Conservation (phyloP, 2,113 vertebrate species). For the Sorex araneus region DNA sequence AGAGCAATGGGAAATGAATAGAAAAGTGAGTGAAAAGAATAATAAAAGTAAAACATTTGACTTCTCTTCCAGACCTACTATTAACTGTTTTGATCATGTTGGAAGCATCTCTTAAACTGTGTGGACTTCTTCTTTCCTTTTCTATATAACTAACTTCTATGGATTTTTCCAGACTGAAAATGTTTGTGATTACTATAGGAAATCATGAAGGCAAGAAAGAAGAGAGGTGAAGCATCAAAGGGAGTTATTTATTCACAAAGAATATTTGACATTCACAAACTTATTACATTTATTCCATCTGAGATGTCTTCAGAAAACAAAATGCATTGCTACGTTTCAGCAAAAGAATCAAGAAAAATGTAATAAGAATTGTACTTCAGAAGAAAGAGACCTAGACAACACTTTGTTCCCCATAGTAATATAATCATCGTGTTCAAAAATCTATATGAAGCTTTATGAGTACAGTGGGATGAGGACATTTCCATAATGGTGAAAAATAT, state of each 20-base stretch:
- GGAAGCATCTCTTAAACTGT: background rate
- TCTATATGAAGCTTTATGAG: constrained; percentile 2
- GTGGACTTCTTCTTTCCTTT: constrained; percentile 20
- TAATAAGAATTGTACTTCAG: constrained; percentile 46
- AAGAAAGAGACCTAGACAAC: background rate
- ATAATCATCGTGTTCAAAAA: constrained; percentile 7
- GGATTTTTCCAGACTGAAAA: background rate
- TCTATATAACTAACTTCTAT: constrained; percentile 19
- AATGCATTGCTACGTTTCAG: constrained; percentile 2
- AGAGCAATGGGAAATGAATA: background rate
- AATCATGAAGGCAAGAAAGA: background rate
- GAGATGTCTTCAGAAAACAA: background rate
- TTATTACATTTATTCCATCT: constrained; percentile 20
- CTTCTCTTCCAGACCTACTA: background rate
- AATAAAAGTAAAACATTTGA: background rate
- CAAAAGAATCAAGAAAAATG: constrained; percentile 1
- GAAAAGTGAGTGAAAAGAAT: background rate
- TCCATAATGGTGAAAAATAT: background rate
- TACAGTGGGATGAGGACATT: background rate
- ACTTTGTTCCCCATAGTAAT: background rate
- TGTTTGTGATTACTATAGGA: background rate
- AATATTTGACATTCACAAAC: background rate
- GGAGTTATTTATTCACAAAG: background rate
- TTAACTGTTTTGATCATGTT: background rate
- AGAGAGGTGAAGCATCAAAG: background rate